Evolutionary conservation across 2,888 invertebrate genomes (phyloP).

Genomic region (Vannuccia rotundouncinata): DNA sequence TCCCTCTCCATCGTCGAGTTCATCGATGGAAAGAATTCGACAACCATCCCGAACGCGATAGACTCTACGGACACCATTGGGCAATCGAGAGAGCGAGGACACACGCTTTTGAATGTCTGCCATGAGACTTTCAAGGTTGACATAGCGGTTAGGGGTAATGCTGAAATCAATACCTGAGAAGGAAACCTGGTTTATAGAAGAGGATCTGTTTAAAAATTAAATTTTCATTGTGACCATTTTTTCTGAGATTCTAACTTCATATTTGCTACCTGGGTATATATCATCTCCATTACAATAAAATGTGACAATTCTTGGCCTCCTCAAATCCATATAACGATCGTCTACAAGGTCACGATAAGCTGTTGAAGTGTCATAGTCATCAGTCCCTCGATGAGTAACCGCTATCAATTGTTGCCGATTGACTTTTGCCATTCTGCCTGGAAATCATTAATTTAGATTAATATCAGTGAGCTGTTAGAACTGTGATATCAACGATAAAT

Average conservation of each 20-base stretch:
- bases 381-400: not conserved
- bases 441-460: no score
- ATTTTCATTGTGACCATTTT: not conserved
- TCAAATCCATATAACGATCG: slow-evolving; percentile 1
- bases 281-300: slow-evolving; percentile 32
- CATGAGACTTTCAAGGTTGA: slow-evolving; percentile 12
- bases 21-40: slow-evolving; percentile 21
- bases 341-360: slow-evolving; percentile 1
- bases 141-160: slow-evolving; percentile 27
- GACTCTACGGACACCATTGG: slow-evolving; percentile 12
- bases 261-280: slow-evolving; percentile 14
- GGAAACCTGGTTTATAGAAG: not conserved
- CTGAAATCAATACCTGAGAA: slow-evolving; percentile 31
- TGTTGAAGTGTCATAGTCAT: slow-evolving; percentile 11
- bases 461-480: no score
- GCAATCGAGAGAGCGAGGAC: not conserved
- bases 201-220: not conserved
- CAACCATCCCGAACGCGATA: slow-evolving; percentile 13
- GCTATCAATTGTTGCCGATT: not conserved
- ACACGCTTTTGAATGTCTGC: not conserved
- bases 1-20: slow-evolving; percentile 28
- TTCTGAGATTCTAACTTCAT: not conserved
- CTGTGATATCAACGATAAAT: no score
- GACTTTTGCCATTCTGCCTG: not conserved
- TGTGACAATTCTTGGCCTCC: slow-evolving; percentile 3